Evolutionary conservation across 2,888 invertebrate species (phyloP), one percentile per base, ranked within the genome.

Genomic region (Cosmopolites sordidus): DNA sequence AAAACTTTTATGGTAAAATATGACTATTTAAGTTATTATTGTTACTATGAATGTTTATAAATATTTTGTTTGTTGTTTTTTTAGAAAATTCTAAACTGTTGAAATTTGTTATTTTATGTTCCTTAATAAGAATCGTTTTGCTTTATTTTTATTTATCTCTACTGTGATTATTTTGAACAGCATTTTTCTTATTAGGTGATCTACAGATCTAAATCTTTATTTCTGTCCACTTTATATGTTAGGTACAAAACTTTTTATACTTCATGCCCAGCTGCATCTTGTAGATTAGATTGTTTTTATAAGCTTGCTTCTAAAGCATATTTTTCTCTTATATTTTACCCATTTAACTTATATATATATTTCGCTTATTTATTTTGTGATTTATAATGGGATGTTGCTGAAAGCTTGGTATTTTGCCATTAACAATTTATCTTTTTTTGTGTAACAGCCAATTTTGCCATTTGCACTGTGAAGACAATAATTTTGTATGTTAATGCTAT

Each of bases 281-380:
- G 15, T 40, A 40, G 16, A 40, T 15, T 40, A 40, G 17, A 16
- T 16, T 14, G 4, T 40, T 16, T 40, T 40, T 40, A 40, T 16
- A 16, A 37, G 9, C 15, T 12, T 40, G 4, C 2, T 14, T 40
- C 4, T 40, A 2, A 16, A 40, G 16, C 9, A 40, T 16, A 40
- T 16, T 40, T 38, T 50, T 33, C 30, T 49, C 22, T 49, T 18
- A 39, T 44, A 50, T 39, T 50, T 11, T 43, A 18, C 39, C 40
- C 18, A 46, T 51, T 52, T 38, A 47, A 43, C 52, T 48, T 16
- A 29, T 53, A 43, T 41, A 12, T 43, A 37, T 29, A 14, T 43
- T 48, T 51, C 12, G 57, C 57, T 57, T 57, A 57, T 54, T 57
- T 57, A 54, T 57, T 57, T 43, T 53, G 37, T 50, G 47, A 27